A percentile compares a stretch with the other conserved stretches of the same genome.
These are phyloP conservation scores for Pseudotriccus pelzelni DNA, from an alignment of 2,797 vertebrate species.

Conservation along the genomic window DNA sequence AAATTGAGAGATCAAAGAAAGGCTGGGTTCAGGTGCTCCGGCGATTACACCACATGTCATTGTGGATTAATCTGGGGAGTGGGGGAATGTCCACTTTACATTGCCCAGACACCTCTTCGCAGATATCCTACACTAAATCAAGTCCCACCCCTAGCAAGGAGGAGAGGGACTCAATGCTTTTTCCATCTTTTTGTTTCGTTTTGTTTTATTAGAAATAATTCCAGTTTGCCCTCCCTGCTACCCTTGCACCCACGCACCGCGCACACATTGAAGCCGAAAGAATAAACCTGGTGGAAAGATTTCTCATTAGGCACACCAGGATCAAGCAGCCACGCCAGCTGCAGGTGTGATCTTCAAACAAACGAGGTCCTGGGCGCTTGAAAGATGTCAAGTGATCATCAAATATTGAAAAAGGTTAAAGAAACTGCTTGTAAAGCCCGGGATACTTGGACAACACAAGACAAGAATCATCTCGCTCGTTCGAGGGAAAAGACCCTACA, in stretches of 20 bases:
- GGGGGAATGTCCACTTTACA: neutral
- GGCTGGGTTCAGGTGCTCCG: neutral
- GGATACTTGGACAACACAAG: neutral
- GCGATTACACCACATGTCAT: neutral
- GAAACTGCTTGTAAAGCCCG: neutral
- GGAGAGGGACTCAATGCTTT: neutral
- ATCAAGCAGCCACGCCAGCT: neutral
- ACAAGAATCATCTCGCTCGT: neutral
- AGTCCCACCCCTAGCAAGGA: neutral
- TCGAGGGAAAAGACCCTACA: neutral
- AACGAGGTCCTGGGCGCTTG: fast-evolving
- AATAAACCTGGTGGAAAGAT: neutral
- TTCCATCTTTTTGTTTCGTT: neutral
- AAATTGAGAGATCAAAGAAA: slow-evolving; percentile 52
- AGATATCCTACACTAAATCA: neutral
- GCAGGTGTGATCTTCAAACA: neutral
- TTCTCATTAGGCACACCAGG: neutral
- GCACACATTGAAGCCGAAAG: neutral
- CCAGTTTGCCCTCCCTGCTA: neutral
- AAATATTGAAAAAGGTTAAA: slow-evolving; percentile 8
- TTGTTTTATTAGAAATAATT: neutral
- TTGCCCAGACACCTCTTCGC: neutral
- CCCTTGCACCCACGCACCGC: fast-evolving
- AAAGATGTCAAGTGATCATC: neutral
- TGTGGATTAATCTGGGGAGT: neutral